phyloP scores from a whole-genome alignment of 1,140 invertebrate genomes.

The Psix sp. region DNA sequence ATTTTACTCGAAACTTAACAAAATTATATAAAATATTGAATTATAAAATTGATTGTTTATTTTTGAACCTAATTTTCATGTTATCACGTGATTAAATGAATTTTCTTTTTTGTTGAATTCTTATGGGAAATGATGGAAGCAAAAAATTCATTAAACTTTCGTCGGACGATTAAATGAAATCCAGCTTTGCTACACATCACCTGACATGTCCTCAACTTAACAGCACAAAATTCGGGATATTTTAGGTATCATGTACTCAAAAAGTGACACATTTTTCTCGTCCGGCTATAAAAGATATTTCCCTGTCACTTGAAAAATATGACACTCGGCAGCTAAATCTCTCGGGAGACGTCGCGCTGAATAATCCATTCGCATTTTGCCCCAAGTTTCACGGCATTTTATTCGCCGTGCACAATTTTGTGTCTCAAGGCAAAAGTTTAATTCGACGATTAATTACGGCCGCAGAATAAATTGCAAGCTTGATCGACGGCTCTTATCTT shows the following conservation, averaged over 20 bases:
- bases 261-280: slow-evolving; percentile 21
- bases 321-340: slow-evolving; percentile 14
- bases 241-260: slow-evolving; percentile 16
- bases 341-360: slow-evolving; percentile 19
- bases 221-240: slow-evolving; percentile 1
- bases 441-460: slow-evolving; percentile 25
- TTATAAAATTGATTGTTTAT: too few species aligned
- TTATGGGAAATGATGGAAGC: too few species aligned
- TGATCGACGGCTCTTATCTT: slow-evolving; percentile 23
- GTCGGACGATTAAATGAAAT: too few species aligned
- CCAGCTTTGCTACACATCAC: background rate
- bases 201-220: background rate
- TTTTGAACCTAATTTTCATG: too few species aligned
- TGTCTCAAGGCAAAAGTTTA: slow-evolving; percentile 14
- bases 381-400: slow-evolving; percentile 2
- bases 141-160: too few species aligned
- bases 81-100: too few species aligned
- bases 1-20: too few species aligned
- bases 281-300: slow-evolving; percentile 21
- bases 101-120: too few species aligned
- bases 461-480: background rate
- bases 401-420: slow-evolving; percentile 4
- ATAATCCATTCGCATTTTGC: slow-evolving; percentile 29
- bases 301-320: slow-evolving; percentile 33
- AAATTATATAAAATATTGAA: too few species aligned